Evolutionary conservation across 2,797 vertebrate genomes (phyloP).

Genomic region (Periophthalmus magnuspinnatus): DNA sequence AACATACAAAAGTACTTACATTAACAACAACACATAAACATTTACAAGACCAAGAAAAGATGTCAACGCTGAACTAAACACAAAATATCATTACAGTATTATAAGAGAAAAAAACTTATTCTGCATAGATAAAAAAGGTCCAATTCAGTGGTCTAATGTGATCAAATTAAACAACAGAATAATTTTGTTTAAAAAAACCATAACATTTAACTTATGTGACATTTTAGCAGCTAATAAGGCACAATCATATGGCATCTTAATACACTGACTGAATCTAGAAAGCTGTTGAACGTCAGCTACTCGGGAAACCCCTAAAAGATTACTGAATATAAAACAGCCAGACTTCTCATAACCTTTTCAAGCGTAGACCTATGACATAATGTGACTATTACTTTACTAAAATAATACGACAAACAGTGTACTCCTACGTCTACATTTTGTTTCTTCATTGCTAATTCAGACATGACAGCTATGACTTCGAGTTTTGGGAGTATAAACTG

Average conservation of each 20-base stretch:
- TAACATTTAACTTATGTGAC: too few relatives aligned
- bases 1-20: too few relatives aligned
- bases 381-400: not conserved
- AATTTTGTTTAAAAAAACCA: too few relatives aligned
- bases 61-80: too few relatives aligned
- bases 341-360: not conserved
- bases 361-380: not conserved
- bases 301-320: not conserved
- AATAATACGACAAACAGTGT: not conserved
- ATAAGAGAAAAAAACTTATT: too few relatives aligned
- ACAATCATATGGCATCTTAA: not conserved
- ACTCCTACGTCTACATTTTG: not conserved
- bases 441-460: conserved; percentile 3
- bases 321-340: not conserved
- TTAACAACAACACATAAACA: too few relatives aligned
- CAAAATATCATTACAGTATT: too few relatives aligned
- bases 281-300: not conserved
- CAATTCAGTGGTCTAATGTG: too few relatives aligned
- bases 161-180: too few relatives aligned
- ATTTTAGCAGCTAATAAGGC: not conserved
- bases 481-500: conserved; percentile 16
- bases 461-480: conserved; percentile 6
- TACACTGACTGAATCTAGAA: not conserved
- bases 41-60: too few relatives aligned
- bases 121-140: too few relatives aligned